These are phyloP conservation scores for Irena cyanogastra DNA, from an alignment of 2,113 vertebrate genomes.

Conservation along the genomic window DNA sequence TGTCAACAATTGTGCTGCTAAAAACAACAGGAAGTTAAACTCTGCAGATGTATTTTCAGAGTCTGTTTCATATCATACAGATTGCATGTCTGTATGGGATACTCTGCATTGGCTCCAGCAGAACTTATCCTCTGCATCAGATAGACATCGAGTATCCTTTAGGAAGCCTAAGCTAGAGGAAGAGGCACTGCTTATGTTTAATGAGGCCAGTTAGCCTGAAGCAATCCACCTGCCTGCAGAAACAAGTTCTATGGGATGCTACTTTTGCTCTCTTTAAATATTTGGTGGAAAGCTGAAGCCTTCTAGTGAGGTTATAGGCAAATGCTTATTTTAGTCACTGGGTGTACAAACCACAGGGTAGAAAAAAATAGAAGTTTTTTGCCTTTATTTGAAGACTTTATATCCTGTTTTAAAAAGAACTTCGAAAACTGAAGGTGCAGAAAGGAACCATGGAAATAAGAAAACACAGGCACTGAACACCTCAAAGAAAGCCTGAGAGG, in stretches of 20 bases:
- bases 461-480: not conserved
- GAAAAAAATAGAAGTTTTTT: not conserved
- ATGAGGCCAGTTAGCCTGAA: not conserved
- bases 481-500: not conserved
- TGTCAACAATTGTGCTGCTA: not conserved
- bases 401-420: not conserved
- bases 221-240: not conserved
- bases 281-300: not conserved
- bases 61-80: not conserved
- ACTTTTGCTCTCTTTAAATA: not conserved
- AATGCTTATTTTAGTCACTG: not conserved
- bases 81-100: not conserved
- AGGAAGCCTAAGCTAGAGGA: not conserved
- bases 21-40: not conserved
- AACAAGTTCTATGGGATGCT: not conserved
- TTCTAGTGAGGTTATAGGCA: not conserved
- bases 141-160: not conserved
- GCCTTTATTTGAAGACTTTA: not conserved
- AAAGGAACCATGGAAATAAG: not conserved
- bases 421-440: not conserved
- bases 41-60: not conserved
- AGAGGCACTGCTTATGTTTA: not conserved
- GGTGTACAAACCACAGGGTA: not conserved
- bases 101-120: not conserved
- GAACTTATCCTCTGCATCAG: not conserved